Base-by-base conservation (phyloP, 2,888 invertebrate genomes). In the Drosophila maculinotata region DNA sequence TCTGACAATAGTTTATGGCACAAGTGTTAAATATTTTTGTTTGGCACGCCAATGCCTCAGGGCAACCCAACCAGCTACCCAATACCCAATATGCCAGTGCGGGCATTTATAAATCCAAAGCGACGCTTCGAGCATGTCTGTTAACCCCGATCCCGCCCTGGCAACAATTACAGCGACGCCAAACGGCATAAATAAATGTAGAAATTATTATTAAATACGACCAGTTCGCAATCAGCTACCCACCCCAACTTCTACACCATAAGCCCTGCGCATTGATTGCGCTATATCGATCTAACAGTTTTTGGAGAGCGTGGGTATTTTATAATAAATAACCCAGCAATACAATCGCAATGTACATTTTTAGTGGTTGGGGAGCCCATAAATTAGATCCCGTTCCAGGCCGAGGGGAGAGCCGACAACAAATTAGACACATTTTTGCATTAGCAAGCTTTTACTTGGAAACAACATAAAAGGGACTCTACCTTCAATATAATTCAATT, bases 181-280 rank as follows among this genome's bases (percentile, higher is more conserved):
- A 83, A 57, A 57, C 42, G 66, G 77, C 72, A 77, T 78, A 81
- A 80, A 82, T 82, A 78, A 81, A 87, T 82, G 81, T 75, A 72
- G 85, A 72, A 82, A 87, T 82, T 82, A 82, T 87, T 81, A 81
- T 82, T 82, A 82, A 82, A 82, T 82, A 81, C 87, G 81, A 84
- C 56, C 87, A 70, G 68, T 72, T 70, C 59, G 47, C 63, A 74
- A 80, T 76, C 68, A 63, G 42, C 49, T 69, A 42, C 59, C 52
- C 36, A 15, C 12, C 30, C 35, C 5, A 9, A 9, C 35, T n/a
- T 2, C n/a, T 20, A 12, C 3, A 2, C 28, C 36, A 9, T 10
- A 30, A 38, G 14, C 31, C 7, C 1, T 14, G 39, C 42, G 62
- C 54, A 73, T 63, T 67, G 78, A 80, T 65, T 80, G 59, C 51